phyloP scores from a whole-genome alignment of 2,888 invertebrate genomes.

The Alcis repandata region DNA sequence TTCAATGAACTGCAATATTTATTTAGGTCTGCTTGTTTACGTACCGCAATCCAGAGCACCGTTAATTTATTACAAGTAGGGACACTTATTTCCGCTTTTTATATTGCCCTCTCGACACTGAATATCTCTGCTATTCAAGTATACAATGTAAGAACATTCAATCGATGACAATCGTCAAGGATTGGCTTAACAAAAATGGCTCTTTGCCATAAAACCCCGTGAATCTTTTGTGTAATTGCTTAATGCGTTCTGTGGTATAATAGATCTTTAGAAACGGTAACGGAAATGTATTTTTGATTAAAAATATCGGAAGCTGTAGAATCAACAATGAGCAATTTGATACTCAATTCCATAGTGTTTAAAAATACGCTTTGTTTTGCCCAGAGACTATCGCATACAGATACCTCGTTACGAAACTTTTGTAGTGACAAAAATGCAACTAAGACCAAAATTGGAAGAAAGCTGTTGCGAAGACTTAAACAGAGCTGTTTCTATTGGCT shows the following conservation, averaged over 20 bases:
- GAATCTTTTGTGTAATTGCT: conserved; percentile 60
- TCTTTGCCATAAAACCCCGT: conserved; percentile 47
- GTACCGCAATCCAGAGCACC: conserved; percentile 4
- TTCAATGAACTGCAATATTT: conserved; percentile 32
- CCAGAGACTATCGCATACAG: background rate
- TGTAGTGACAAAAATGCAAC: too few relatives aligned
- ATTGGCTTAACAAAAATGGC: conserved; percentile 58
- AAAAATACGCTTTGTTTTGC: background rate
- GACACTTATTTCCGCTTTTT: conserved; percentile 29
- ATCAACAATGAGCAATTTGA: conserved; percentile 43
- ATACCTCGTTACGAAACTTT: too few relatives aligned
- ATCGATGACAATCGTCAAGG: conserved; percentile 63
- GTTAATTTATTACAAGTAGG: conserved; percentile 33
- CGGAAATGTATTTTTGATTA: conserved; percentile 42
- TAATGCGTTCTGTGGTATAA: conserved; percentile 11
- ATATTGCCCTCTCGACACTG: conserved; percentile 30
- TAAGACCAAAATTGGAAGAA: too few relatives aligned
- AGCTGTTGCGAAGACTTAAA: too few relatives aligned
- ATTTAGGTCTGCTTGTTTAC: conserved; percentile 30
- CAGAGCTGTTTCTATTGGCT: too few relatives aligned
- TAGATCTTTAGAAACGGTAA: conserved; percentile 46
- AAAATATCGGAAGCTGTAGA: conserved; percentile 23
- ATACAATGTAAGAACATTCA: conserved; percentile 51
- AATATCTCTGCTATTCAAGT: conserved; percentile 28
- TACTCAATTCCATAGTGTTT: conserved; percentile 8